These are phyloP conservation scores for Tyto alba DNA, from an alignment of 2,113 vertebrate species.

Conservation along the genomic window DNA sequence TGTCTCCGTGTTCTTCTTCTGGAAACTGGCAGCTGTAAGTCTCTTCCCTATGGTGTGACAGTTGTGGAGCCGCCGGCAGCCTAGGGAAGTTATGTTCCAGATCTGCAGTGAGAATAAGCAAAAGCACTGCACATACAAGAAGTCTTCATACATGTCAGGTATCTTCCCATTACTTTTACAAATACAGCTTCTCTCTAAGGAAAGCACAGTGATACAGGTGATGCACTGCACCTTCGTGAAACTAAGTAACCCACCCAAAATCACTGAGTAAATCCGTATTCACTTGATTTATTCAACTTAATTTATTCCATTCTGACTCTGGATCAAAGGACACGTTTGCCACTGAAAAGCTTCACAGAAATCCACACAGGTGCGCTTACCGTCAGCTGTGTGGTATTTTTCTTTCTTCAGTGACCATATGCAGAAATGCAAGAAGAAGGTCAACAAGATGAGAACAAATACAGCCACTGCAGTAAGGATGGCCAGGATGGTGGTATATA, in stretches of 20 bases:
- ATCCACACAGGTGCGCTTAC: not conserved
- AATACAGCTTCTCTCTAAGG: not conserved
- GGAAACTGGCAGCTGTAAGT: slow-evolving; percentile 71
- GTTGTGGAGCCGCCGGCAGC: not conserved
- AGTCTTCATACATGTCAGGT: not conserved
- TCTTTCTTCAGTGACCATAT: slow-evolving; percentile 51
- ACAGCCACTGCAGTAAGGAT: not conserved
- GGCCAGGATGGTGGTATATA: not conserved
- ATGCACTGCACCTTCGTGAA: not conserved
- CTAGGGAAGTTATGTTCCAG: not conserved
- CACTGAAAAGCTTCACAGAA: not conserved
- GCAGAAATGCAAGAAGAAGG: slow-evolving; percentile 45
- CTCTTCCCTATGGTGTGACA: not conserved
- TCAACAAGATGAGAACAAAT: slow-evolving; percentile 43
- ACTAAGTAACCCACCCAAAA: not conserved
- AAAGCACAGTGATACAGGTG: not conserved
- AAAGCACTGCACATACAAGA: not conserved
- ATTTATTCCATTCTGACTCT: not conserved
- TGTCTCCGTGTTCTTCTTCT: slow-evolving; percentile 70
- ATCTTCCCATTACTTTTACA: not conserved
- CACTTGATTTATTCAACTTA: not conserved
- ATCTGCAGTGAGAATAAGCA: not conserved
- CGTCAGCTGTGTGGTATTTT: not conserved
- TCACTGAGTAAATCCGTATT: rapidly evolving
- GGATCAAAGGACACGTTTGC: not conserved